Evolutionary conservation across 2,888 invertebrate genomes (phyloP).

Genomic region (Euzophera pinguis): DNA sequence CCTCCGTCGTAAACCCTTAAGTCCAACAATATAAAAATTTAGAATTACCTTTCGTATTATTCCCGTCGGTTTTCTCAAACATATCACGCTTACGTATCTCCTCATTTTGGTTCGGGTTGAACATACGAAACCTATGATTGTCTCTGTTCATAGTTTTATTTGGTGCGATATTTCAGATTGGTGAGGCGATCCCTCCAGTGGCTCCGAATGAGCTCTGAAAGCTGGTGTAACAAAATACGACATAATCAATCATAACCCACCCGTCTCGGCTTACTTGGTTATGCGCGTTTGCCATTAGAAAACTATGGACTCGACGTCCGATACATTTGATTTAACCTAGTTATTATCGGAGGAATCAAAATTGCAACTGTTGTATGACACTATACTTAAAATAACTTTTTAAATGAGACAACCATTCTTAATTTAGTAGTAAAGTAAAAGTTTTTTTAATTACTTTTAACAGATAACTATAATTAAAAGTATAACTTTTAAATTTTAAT

Average conservation of each 20-base stretch:
- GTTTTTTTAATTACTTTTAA: too few species aligned
- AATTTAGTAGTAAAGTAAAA: too few species aligned
- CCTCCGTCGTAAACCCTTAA: slow-evolving; percentile 11
- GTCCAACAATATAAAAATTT: neutral
- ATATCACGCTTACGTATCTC: slow-evolving; percentile 38
- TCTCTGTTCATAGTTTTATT: slow-evolving; percentile 36
- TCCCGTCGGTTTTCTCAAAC: slow-evolving; percentile 30
- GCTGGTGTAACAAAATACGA: slow-evolving; percentile 57
- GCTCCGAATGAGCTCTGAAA: slow-evolving; percentile 40
- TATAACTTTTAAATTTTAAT: too few species aligned
- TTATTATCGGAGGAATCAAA: neutral
- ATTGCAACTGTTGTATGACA: too few species aligned
- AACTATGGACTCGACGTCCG: slow-evolving; percentile 40
- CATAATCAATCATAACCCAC: slow-evolving; percentile 71
- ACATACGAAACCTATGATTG: slow-evolving; percentile 38
- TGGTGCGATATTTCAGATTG: slow-evolving; percentile 26
- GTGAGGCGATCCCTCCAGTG: slow-evolving; percentile 18
- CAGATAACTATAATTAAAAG: too few species aligned
- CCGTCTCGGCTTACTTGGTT: slow-evolving; percentile 61
- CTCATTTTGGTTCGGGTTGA: slow-evolving; percentile 48
- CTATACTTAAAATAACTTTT: too few species aligned
- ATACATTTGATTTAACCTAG: neutral
- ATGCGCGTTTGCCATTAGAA: slow-evolving; percentile 55
- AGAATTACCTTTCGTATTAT: slow-evolving; percentile 32
- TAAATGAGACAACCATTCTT: too few species aligned